Evolutionary conservation across 1,140 invertebrate species (phyloP), one percentile per base, ranked within the genome.

Genomic region (Eubasilissa regina): DNA sequence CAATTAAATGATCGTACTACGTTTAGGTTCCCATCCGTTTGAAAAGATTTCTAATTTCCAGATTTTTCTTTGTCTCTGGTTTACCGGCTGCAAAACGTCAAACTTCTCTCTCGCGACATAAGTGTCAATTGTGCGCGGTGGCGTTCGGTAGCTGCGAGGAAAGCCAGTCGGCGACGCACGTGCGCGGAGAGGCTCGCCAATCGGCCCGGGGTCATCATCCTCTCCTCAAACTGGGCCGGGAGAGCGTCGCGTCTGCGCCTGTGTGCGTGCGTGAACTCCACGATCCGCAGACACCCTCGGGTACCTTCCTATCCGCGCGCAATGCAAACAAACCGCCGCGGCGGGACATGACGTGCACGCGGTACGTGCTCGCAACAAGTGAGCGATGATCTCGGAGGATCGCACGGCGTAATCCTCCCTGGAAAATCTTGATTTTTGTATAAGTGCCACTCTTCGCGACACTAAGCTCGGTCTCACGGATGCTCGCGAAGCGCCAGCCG

Each of bases 201-300:
- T 78, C 80, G 43, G 35, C 11, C 7, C 10, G 80, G 47, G 79
- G 75, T 81, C 80, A 81, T 75, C 80, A 78, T 11, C 80, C 80
- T 81, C 80, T 68, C 48, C 68, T 13, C 13, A 47, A 81, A 81
- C 80, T 81, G 68, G 80, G 80, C 80, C 80, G 80, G 80, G 80
- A 81, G 66, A 53, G 45, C 56, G 45, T n/a, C n/a, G n/a, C n/a
- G 64, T 51, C 48, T 55, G 19, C 15, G 51, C 43, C 47, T 78
- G 76, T 70, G 43, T 78, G 45, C 43, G 53, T 78, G 66, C 76
- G 51, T 78, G 43, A 68, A 73, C 70, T 44, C 70, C 19, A 45
- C 35, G 17, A 19, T 13, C 58, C 35, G 7, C 35, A 1, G 17
- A 62, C 35, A 62, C 35, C 17, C 17, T 15, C n/a, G 58, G 35